Evolutionary conservation across 2,888 invertebrate genomes (phyloP), one percentile per base, ranked within the genome.

Genomic region (Noctua janthina): DNA sequence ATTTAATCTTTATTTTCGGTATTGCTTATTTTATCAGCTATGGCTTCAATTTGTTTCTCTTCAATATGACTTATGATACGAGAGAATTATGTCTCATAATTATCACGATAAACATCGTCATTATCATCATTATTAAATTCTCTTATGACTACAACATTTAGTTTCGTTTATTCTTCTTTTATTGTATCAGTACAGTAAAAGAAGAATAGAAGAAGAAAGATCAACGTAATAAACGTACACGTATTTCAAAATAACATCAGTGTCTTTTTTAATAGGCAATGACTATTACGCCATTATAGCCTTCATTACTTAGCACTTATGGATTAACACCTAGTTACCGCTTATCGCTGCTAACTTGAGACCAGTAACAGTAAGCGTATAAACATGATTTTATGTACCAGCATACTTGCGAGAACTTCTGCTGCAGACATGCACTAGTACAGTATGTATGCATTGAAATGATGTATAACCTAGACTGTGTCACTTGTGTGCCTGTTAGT

Each of bases 351-450:
- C 15, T 74, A 46, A 74, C 85, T 85, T 83, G 35, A 71, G 39
- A 54, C 59, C 6, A n/a, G 54, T 11, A 49, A 84, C 20, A 20
- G n/a, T 79, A 56, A 70, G 20, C 62, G 74, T 83, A 85, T 83
- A 80, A 71, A 85, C 67, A 39, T 74, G 74, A 71, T 83, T 62
- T 72, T 59, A 59, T 59, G 17, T 64, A 29, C 56, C 8, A 84
- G 46, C 66, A 66, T 62, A 79, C 66, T 84, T 66, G 29, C 11
- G n/a, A 7, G 56, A 64, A 15, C 69, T 64, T 64, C n/a, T 79
- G 43, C 73, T 56, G 0, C 39, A 62, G 17, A 67, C 11, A 78
- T 56, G 29, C 46, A 73, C 59, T 68, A 29, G 29, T 49, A 43
- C 4, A 64, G 15, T 43, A 67, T 66, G 23, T 70, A n/a, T 76